Base-by-base conservation (phyloP, 2,113 vertebrate genomes). In the Myocastor coypus region DNA sequence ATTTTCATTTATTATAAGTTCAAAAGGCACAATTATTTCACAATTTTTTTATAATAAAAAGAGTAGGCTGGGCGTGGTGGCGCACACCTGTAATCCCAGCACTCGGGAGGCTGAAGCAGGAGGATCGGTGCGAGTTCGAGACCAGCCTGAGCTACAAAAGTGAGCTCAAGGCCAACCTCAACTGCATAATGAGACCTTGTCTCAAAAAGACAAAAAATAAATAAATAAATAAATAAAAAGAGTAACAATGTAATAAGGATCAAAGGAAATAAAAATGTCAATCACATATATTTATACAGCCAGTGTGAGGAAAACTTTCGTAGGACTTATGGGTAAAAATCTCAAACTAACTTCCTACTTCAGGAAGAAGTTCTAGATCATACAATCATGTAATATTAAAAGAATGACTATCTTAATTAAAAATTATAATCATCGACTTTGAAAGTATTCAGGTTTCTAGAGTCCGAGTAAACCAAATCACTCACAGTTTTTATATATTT, bases 11-110 rank as follows among this genome's bases (percentile, higher is more conserved):
- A 46, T 42, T 42, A 46, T 2, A 91, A 28, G 13, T 83, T 78
- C 2, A 40, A 95, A 97, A 96, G 7, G 11, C 28, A 89, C 16
- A 83, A 98, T 98, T 98, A 98, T 98, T 98, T 94, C 73, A 94
- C 42, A 61, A 93, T 61, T 11, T 91, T 52, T 84, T 46, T 94
- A 95, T 80, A 96, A 91, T 34, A 7, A 96, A 82, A 52, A 95
- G 92, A 97, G 59, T 3, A 3, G n/a, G n/a, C n/a, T n/a, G n/a
- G n/a, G n/a, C n/a, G n/a, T n/a, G n/a, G n/a, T n/a, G n/a, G n/a
- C n/a, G n/a, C n/a, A n/a, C n/a, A n/a, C n/a, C n/a, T n/a, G n/a
- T n/a, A n/a, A n/a, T n/a, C n/a, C n/a, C n/a, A n/a, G n/a, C n/a
- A n/a, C n/a, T n/a, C n/a, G n/a, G n/a, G n/a, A n/a, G n/a, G n/a